Evolutionary conservation across 2,888 invertebrate species (phyloP), one percentile per base, ranked within the genome.

Genomic region (Ectemnius continuus): DNA sequence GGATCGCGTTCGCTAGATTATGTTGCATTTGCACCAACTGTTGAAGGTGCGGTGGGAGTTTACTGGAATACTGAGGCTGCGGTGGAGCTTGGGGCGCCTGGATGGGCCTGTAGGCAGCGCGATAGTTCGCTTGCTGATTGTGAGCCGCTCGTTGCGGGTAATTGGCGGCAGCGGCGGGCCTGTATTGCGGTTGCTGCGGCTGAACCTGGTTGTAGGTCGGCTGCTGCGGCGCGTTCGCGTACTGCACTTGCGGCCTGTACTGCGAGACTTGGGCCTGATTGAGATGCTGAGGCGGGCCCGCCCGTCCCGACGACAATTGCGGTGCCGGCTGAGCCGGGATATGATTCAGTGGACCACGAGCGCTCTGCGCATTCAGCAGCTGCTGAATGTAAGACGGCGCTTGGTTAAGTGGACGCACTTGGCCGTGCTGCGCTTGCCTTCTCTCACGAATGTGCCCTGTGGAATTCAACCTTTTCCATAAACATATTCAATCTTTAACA

Each of bases 341-440:
- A 18, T 87, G 84, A 1, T 88, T 85, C n/a, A 90, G 67, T 0
- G 90, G 89, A 8, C 88, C 85, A 2, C 88, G 86, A 5, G 84
- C 84, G 58, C 86, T 85, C 68, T 90, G 89, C 2, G 83, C 78
- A 6, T 88, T 85, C n/a, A 90, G 67, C 20, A 91, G 79, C 61
- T 89, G 87, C 67, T 87, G 84, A 23, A 91, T 88, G 14, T 86
- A 82, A 2, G 82, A 66, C 1, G 90, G 89, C 0, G 87, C 89
- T 23, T 90, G 87, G 16, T 86, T 84, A 36, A 84, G 78, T 0
- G 87, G 84, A 45, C 85, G 81, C 48, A 89, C 88, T 52, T 11
- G 52, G 47, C 81, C 86, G 14, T 82, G 75, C 4, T 67, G 69
- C 2, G 59, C 47, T 67, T 85, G 86, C 16, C 87, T 80, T 26